Base-by-base conservation (phyloP, 2,888 invertebrate species). In the Torymus auratus region DNA sequence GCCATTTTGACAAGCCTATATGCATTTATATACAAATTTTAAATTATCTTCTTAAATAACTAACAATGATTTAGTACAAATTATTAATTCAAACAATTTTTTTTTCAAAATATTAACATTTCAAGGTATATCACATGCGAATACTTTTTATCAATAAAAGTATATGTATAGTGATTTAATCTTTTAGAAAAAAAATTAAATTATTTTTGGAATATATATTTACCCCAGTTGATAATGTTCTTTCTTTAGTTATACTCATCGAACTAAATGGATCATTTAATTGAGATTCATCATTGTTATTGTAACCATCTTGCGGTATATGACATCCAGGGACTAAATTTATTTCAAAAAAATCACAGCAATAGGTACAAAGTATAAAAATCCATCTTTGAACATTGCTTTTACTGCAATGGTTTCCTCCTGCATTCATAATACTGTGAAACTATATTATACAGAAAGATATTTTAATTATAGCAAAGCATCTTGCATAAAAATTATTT, bases 311-410 rank as follows among this genome's bases (percentile, higher is more conserved):
- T 15, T 50, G 0, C 15, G 91, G 92, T 56, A 83, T 88, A 82
- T 90, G 89, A 28, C 73, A 65, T 14, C 89, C 88, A 10, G 85
- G 84, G 1, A 83, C 75, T 81, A 87, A 83, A 2, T 81, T n/a
- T n/a, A 90, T 84, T 5, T 70, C 82, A n/a, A 90, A 70, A 23
- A 82, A 64, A 4, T 83, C 77, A 73, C 89, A 91, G 70, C 87
- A 86, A 20, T 84, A 83, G 61, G 89, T 88, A 17, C 89, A 91
- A 13, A 92, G 90, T 23, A 89, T 85, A 70, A 83, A 91, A 1
- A 85, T 87, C 91, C 91, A 91, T 56, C 89, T 86, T 70, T 87
- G 86, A 0, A 90, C 87, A 2, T 86, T 61, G 0, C 90, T 87
- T 64, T 86, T 83, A 62, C 91, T 91, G 67, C 91, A 91, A 15